Percentiles rank a stretch among this genome's conserved stretches.
Evolutionary conservation across 2,888 invertebrate genomes (phyloP).

Genomic region (Drosophila niveifrons): DNA sequence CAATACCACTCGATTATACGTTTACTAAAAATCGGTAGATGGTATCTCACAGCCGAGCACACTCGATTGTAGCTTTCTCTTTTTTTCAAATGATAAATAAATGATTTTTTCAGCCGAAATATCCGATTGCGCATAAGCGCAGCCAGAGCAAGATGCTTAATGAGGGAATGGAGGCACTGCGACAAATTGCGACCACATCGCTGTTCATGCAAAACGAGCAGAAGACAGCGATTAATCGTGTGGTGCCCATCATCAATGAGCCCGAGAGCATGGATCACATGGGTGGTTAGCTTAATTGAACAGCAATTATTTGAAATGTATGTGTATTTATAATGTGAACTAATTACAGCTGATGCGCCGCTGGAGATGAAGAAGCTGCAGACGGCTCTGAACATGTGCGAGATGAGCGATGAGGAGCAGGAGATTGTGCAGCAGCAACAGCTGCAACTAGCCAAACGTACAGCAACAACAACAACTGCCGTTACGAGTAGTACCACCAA

Average conservation of each 20-base stretch:
- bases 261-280: slow-evolving; percentile 77
- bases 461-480: slow-evolving; percentile 71
- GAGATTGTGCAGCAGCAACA: slow-evolving; percentile 41
- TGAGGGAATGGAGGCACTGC: slow-evolving; percentile 85
- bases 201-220: slow-evolving; percentile 86
- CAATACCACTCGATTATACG: no score
- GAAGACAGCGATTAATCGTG: slow-evolving; percentile 83
- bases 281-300: slow-evolving; percentile 41
- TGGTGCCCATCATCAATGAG: slow-evolving; percentile 85
- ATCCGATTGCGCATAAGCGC: slow-evolving; percentile 84
- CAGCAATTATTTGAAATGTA: background rate
- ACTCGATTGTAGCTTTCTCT: no score
- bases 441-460: slow-evolving; percentile 55
- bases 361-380: slow-evolving; percentile 84
- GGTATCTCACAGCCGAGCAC: no score
- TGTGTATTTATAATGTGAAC: background rate
- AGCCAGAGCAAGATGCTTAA: slow-evolving; percentile 85
- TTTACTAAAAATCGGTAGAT: no score
- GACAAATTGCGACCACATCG: slow-evolving; percentile 86
- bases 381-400: slow-evolving; percentile 80
- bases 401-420: slow-evolving; percentile 83
- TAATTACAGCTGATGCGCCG: slow-evolving; percentile 70
- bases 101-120: slow-evolving; percentile 67
- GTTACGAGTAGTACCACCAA: slow-evolving; percentile 79
- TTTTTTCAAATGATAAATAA: background rate